Evolutionary conservation across 2,888 invertebrate species (phyloP), one percentile per base, ranked within the genome.

Genomic region (Eupeodes luniger): DNA sequence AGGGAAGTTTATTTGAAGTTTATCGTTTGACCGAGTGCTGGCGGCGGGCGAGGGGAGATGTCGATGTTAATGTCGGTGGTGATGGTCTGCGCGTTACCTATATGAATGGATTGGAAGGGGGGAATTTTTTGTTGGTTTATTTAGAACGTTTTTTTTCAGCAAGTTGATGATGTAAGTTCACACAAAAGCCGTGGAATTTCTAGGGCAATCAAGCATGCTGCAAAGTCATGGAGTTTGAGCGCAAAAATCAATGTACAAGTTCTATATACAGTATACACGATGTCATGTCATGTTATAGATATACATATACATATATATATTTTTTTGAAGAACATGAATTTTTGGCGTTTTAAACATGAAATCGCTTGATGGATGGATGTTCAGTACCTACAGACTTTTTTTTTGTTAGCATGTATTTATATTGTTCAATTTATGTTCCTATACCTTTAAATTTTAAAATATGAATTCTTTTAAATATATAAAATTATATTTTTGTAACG

Each of bases 31-130:
- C 55, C 51, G 70, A 55, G 4, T 66, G 34, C 12, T 34, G 14
- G 9, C 4, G 9, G 16, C 12, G 19, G 0, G 19, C 19, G 19
- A 0, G 16, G 16, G 19, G 27, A 27, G 2, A 27, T 27, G 27
- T 10, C 16, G 27, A 27, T 67, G 61, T 11, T 14, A 14, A 51
- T 51, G 51, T 40, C 57, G 53, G 51, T 67, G 51, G 16, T 14
- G 67, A 67, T 59, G 61, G 61, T 44, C 74, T 61, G 40, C 44
- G 62, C n/a, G 67, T 61, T 81, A 81, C 84, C 87, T 87, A 74
- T 87, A 74, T 76, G 27, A 27, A 7, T 40, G 6, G 40, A 40
- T 40, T 40, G 72, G 72, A 72, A 53, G 40, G 40, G 19, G 55
- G 70, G 57, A 12, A 27, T 64, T 44, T 19, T 64, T 19, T 47